Base-by-base conservation (phyloP, 1,140 invertebrate genomes). In the Tigriopus japonicus region DNA sequence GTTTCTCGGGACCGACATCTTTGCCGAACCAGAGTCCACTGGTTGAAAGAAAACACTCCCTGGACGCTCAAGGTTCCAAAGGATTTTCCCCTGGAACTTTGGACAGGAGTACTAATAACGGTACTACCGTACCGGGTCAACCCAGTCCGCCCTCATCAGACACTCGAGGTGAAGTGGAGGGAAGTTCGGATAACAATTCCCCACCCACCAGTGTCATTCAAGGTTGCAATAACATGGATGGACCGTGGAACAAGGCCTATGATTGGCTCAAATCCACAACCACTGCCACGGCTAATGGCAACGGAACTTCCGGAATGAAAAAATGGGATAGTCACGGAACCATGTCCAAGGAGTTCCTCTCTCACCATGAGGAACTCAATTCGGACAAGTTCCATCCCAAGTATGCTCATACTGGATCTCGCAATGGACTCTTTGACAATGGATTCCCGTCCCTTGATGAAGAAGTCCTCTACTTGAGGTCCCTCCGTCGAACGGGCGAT, bases 201-300 rank as follows among this genome's bases (percentile, higher is more conserved):
- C 61, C 61, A n/a, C 54, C 61, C 7, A 62, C 61, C 15, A 60
- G 54, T n/a, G 60, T 62, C 21, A 62, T 62, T 12, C 45, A 49
- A 21, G 45, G 45, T 10, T 17, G 21, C n/a, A 17, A 17, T 15
- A 15, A 49, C n/a, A 49, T 49, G 45, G 21, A 49, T 49, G 45
- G 21, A 6, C 21, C n/a, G 45, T 17, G 21, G n/a, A 49, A 49
- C 45, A 15, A 15, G n/a, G 45, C 45, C 12, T 49, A 49, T 12
- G 45, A 49, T 21, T 49, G 45, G 45, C n/a, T 49, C 45, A 49
- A 21, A 21, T 15, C n/a, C n/a, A 35, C 28, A 3, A 35, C 28
- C 9, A 3, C 28, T 9, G 28, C 28, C 28, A 35, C 28, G 3
- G 9, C 28, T 9, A 35, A 35, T 9, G 45, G 45, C 2, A 51